Conservation (phyloP, 2,888 invertebrate species). For the Alcis repandata region DNA sequence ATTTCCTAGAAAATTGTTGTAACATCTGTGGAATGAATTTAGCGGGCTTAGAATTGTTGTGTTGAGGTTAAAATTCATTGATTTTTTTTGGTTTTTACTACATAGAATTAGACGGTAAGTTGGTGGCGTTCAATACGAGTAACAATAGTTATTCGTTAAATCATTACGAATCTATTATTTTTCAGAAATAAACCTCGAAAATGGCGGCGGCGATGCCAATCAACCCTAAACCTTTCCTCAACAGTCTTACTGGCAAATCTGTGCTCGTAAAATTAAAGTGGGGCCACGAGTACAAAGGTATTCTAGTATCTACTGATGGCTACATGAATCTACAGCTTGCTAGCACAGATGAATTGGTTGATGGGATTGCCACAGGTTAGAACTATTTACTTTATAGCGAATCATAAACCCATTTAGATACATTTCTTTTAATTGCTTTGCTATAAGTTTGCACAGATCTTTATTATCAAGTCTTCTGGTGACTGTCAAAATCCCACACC, state of each 20-base stretch:
- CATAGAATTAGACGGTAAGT: conserved; percentile 4
- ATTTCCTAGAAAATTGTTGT: too few species aligned
- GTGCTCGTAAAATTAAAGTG: conserved; percentile 99
- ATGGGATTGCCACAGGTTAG: conserved; percentile 95
- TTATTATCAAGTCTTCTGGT: too few species aligned
- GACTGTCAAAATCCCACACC: too few species aligned
- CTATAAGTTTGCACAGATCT: too few species aligned
- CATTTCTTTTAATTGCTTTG: too few species aligned
- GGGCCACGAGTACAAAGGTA: conserved; percentile 99
- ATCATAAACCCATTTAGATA: too few species aligned
- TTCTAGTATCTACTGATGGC: conserved; percentile 98
- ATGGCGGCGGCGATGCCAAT: conserved; percentile 97
- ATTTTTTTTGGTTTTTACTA: conserved; percentile 3
- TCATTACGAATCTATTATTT: conserved; percentile 17
- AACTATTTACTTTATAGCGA: conserved; percentile 11
- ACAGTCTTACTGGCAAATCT: conserved; percentile 98
- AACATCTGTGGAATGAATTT: neutral
- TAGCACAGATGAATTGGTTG: conserved; percentile 98
- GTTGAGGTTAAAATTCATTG: conserved; percentile 9
- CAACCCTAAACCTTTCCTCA: conserved; percentile 99
- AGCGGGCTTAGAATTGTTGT: neutral
- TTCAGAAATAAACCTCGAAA: conserved; percentile 58
- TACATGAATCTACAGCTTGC: conserved; percentile 99
- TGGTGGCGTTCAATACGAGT: neutral
- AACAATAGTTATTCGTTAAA: neutral